Base-by-base conservation (phyloP, 2,113 vertebrate species). In the Melanotaenia duboulayi region DNA sequence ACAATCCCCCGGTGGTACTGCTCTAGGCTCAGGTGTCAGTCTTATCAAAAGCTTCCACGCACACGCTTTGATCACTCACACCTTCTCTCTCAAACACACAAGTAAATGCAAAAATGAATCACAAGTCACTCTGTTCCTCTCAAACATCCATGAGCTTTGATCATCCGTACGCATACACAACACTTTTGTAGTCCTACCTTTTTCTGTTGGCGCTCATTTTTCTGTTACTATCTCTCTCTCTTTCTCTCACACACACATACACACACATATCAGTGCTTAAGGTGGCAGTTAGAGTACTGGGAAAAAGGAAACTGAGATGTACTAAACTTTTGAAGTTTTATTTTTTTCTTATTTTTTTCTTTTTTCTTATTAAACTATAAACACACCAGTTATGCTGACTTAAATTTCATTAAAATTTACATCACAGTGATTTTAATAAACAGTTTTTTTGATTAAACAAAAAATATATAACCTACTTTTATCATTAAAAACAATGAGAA, bases 31-130 rank as follows among this genome's bases (percentile, higher is more conserved):
- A 76, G 80, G 81, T 90, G 83, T 86, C 84, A 89, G 71, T 62
- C 78, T 76, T 84, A 87, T 82, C 83, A 89, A 83, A 88, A 86
- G 83, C 67, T 71, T 81, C 80, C 79, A 79, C 80, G 78, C 80
- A 79, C 60, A 76, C 13, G 70, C 87, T 92, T 90, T 91, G 89
- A 92, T 90, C 85, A 87, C 52, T 82, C 71, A 74, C 70, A 70
- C 74, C 66, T 73, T 72, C 52, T 24, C 54, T 20, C 59, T 42
- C 57, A 61, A 74, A 66, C 73, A 64, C 52, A 76, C 50, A 77
- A 75, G 82, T 72, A 81, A 66, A 81, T 65, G 56, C 58, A 76
- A 71, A 69, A 80, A 79, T 32, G 63, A 61, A 28, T 81, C 51
- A 56, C 49, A 87, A 86, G 76, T 85, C 76, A 78, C 52, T 82